Evolutionary conservation across 1,140 invertebrate genomes (phyloP).

Genomic region (Ceratosolen solmsi): DNA sequence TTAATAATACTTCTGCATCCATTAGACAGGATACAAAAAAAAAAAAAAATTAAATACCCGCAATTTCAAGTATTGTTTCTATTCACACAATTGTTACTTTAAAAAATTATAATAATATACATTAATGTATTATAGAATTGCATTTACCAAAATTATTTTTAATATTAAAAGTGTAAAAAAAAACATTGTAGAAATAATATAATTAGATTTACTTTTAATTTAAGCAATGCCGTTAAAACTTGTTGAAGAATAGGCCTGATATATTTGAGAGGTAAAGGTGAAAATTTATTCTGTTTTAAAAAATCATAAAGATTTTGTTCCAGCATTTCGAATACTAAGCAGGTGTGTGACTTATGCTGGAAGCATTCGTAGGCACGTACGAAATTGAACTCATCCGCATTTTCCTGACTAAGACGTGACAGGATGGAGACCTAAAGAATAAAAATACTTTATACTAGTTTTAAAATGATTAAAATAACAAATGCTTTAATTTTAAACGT

Average conservation of each 20-base stretch:
- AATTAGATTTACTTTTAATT: conserved; percentile 83
- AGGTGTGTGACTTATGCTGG: conserved; percentile 99
- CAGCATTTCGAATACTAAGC: conserved; percentile 99
- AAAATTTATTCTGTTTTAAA: conserved; percentile 99
- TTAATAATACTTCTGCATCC: no score
- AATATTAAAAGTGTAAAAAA: no score
- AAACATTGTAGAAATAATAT: no score
- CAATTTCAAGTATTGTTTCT: no score
- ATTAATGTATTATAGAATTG: no score
- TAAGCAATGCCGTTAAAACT: conserved; percentile 97
- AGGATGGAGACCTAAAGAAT: conserved; percentile 89
- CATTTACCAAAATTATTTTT: no score
- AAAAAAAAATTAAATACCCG: conserved; percentile 1
- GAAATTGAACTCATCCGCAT: conserved; percentile 99
- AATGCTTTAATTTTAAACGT: not conserved
- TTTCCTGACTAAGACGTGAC: conserved; percentile 97
- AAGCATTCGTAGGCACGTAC: conserved; percentile 99
- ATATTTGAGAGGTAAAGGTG: conserved; percentile 96
- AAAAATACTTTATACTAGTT: not conserved
- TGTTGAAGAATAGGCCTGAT: conserved; percentile 99
- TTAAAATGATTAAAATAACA: not conserved
- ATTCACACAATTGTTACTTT: no score
- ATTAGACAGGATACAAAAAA: not conserved
- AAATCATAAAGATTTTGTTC: conserved; percentile 99
- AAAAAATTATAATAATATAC: no score